Evolutionary conservation across 2,113 vertebrate species (phyloP), one percentile per base, ranked within the genome.

Genomic region (Malaclemys terrapin): DNA sequence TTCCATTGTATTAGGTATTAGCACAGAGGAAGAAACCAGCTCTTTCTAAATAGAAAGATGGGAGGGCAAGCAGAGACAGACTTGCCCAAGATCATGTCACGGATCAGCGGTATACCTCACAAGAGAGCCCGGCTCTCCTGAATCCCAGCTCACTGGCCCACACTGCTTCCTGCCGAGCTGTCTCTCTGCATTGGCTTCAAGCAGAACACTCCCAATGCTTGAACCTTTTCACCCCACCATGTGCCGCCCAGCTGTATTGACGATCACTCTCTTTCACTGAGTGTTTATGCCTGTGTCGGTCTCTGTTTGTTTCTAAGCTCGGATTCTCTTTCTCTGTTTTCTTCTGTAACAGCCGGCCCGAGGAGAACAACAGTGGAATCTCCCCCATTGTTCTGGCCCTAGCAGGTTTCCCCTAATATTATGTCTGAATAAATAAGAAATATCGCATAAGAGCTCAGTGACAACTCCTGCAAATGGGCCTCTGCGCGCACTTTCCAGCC

Each of bases 381-480:
- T 94, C 93, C 94, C 89, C 79, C 92, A 90, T 42, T 91, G 75
- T 95, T 96, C 88, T 95, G 95, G 91, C 94, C 88, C 92, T 91
- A 93, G 86, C 88, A 96, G 95, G 91, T 96, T 96, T 96, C 91
- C 82, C 94, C 86, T 95, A 88, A 79, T 82, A 85, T 96, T 96
- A 95, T 93, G 92, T 90, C 92, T 96, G 91, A 97, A 96, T 90
- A 97, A 96, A 95, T 95, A 95, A 94, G 93, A 95, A 95, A 96
- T 90, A 95, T 95, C 19, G 93, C 95, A 96, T 96, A 96, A 96
- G 91, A 97, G 84, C 92, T 95, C 91, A 95, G 94, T 97, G 97
- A 97, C 88, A 94, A 97, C 94, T 95, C 89, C 82, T 1, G 85
- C 96, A 97, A 97, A 96, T 96, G 97, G 97, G 86, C 89, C 86